Conservation (phyloP, 1,140 invertebrate species). For the Trialeurodes vaporariorum region DNA sequence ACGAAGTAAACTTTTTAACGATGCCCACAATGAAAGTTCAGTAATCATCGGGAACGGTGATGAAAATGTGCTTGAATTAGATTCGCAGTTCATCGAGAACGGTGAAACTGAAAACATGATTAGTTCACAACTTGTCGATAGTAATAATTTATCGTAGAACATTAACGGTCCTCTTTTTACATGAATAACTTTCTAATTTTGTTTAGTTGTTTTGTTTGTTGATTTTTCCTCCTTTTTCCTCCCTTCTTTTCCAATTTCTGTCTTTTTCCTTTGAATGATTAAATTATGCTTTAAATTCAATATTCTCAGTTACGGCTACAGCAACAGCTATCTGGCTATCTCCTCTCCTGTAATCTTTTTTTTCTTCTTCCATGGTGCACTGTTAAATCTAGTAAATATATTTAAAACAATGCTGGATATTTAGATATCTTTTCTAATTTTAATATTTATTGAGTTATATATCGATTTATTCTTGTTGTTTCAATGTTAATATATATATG, state of each 20-base stretch:
- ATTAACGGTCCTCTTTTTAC: not conserved
- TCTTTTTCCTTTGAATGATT: not conserved
- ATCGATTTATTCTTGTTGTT: not conserved
- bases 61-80: not conserved
- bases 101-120: not conserved
- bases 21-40: not conserved
- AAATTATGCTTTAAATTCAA: not conserved
- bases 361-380: not conserved
- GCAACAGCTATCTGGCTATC: too few relatives aligned
- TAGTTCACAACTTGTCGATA: not conserved
- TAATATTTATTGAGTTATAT: not conserved
- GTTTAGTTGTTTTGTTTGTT: not conserved
- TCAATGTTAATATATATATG: conserved; percentile 1
- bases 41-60: not conserved
- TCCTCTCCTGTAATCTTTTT: not conserved
- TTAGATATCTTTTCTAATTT: not conserved
- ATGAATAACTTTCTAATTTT: not conserved
- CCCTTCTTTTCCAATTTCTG: not conserved
- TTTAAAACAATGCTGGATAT: not conserved
- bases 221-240: not conserved
- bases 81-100: not conserved
- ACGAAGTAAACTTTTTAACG: not conserved
- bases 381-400: not conserved
- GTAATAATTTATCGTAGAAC: not conserved
- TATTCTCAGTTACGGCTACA: not conserved